Evolutionary conservation across 92 coral and sea anemone species (phyloP), one percentile per base, ranked within the genome.

Genomic region (Epizoanthus ramosus): DNA sequence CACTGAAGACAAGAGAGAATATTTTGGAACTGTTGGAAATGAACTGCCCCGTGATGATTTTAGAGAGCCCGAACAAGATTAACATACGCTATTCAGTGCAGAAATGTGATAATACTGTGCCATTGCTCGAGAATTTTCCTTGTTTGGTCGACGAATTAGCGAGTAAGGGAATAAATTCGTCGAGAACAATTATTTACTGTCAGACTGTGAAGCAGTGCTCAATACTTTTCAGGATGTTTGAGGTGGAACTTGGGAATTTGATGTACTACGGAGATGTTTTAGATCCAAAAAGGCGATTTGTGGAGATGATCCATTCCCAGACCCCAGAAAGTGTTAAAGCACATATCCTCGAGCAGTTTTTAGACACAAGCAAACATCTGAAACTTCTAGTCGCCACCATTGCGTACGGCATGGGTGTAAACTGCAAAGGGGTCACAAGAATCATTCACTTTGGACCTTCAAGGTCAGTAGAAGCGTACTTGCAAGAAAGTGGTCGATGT

Each of bases 391-490:
- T 84, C 3, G 87, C 87, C 19, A 84, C 82, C 0, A 61, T 61
- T 31, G 81, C 87, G 7, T 73, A 74, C 61, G 90, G 31, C n/a
- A n/a, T 28, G 31, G 31, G 31, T 28, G 31, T 28, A 28, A 28
- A 28, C 31, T 28, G 31, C 31, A 28, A 28, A 28, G 31, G 31
- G 31, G 31, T 28, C 31, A 28, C 31, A 28, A 28, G 31, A 28
- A 28, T 28, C 31, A 85, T 89, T 3, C 89, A 89, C 87, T 89
- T 89, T 80, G 89, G 86, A 24, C 92, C 92, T 43, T 85, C 89
- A 15, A 89, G 85, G 37, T 85, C 89, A 28, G 65, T 88, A 14
- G 79, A 87, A 37, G 82, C 86, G 12, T 87, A 87, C 82, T 41
- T 87, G 16, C 84, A 87, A 21, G 91, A 87, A 59, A 63, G 72